Base-by-base conservation (phyloP, 2,888 invertebrate species). In the Drosophila longiperda region DNA sequence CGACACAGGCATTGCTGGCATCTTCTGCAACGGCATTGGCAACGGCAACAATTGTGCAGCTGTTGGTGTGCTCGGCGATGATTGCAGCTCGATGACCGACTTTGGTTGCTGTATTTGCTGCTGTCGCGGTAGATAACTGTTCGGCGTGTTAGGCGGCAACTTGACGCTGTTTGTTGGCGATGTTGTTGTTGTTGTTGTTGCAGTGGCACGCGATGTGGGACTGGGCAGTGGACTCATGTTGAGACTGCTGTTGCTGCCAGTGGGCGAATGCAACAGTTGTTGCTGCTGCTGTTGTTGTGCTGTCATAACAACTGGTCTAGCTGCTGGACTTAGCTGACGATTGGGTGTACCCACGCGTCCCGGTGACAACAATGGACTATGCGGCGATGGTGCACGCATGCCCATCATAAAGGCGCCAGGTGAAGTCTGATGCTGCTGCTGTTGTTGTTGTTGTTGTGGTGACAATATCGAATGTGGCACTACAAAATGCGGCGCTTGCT, bases 181-280 rank as follows among this genome's bases (percentile, higher is more conserved):
- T 11, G 74, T 72, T 29, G 82, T 75, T 57, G 78, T 60, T 57
- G 78, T 60, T 11, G 74, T 77, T 23, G 82, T 67, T 32, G 61
- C 67, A 48, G 65, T 58, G 93, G 23, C 69, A n/a, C 79, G 73
- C 1, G 77, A 60, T 7, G 84, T 84, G 0, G 93, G 89, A 80
- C 92, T 94, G 3, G 94, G 93, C 54, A 94, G 92, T 45, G 92
- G 89, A 55, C 84, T 87, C 64, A 79, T 85, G 29, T 73, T 78
- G 66, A 2, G 87, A 75, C 20, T 74, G 78, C 11, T 59, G 71
- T 23, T 80, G 83, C 49, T 79, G 76, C 33, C 36, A 57, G 36
- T 11, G 54, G 76, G 55, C 26, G 55, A 55, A 38, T 55, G 55
- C n/a, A 55, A n/a, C 17, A 74, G 76, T 26, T 62, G 72, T 32